Base-by-base conservation (phyloP, 2,113 vertebrate species). In the Ceyx cyanopectus region DNA sequence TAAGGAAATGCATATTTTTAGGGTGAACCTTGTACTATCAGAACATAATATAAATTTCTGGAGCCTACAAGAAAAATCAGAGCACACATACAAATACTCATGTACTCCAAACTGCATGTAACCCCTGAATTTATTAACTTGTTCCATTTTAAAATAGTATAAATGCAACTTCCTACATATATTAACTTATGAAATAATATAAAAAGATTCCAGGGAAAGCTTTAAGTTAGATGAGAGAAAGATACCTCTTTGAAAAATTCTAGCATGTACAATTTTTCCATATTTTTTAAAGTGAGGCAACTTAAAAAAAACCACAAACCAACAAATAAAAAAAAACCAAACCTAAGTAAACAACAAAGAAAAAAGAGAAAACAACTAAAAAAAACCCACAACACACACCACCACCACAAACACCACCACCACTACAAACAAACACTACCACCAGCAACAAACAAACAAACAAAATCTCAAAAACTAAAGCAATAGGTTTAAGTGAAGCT, bases 31-130 rank as follows among this genome's bases (percentile, higher is more conserved):
- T 20, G 22, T 3, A 30, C 21, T 66, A 45, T 30, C 14, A 50
- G 21, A 69, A 29, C 10, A 81, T 77, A 60, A 15, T n/a, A 45
- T 3, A 48, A 72, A 8, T 56, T 40, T 29, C 22, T 74, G 29
- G 7, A 23, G n/a, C 75, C n/a, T 29, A 1, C 0, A 63, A 5
- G 12, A 27, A 84, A 17, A 87, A 24, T 21, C 2, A 40, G 15
- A 77, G 15, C 9, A 41, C 37, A 37, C 6, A 14, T 27, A 14
- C 21, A 60, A 58, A 58, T 34, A 23, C 19, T 69, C 27, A 34
- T 2, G 11, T 22, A 26, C 10, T 65, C 19, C n/a, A 48, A 48
- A 40, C 15, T n/a, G 10, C 34, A 26, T 27, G 14, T 8, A 8
- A 30, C 6, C 12, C 17, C 26, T 58, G 8, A 83, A 45, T 1